These are phyloP conservation scores for Cryptus viduatorius DNA, from an alignment of 2,888 invertebrate species.

Conservation along the genomic window DNA sequence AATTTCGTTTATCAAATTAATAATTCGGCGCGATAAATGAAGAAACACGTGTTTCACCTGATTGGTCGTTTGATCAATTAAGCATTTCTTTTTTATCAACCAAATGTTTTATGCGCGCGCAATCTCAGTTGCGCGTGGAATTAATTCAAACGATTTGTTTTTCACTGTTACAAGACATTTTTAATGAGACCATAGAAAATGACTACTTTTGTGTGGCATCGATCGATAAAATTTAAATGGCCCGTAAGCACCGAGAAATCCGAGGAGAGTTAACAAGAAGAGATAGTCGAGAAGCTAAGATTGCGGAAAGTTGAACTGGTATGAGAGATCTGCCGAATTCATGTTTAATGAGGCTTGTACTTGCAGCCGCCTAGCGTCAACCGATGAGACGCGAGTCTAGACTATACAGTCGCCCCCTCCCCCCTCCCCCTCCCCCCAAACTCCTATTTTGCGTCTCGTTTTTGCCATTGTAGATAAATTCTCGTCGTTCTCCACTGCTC, in stretches of 20 bases:
- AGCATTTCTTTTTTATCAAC: no score
- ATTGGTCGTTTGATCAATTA: no score
- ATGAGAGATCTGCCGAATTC: conserved; percentile 40
- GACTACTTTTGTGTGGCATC: background rate
- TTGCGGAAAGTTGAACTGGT: background rate
- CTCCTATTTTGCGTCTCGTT: conserved; percentile 16
- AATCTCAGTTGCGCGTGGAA: no score
- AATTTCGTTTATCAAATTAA: no score
- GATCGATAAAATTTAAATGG: background rate
- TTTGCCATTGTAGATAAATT: background rate
- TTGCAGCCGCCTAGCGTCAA: conserved; percentile 13
- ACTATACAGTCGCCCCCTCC: background rate
- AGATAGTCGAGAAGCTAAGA: background rate
- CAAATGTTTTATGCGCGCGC: no score
- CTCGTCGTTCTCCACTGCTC: background rate
- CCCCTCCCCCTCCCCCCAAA: conserved; percentile 15
- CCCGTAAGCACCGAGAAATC: background rate
- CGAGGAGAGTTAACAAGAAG: background rate
- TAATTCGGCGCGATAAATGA: no score
- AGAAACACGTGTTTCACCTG: no score
- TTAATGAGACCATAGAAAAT: background rate
- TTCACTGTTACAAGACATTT: background rate
- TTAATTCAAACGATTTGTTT: no score
- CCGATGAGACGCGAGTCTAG: conserved; percentile 49
- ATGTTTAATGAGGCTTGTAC: conserved; percentile 62